Conservation (phyloP, 2,797 vertebrate genomes). For the Myripristis murdjan region DNA sequence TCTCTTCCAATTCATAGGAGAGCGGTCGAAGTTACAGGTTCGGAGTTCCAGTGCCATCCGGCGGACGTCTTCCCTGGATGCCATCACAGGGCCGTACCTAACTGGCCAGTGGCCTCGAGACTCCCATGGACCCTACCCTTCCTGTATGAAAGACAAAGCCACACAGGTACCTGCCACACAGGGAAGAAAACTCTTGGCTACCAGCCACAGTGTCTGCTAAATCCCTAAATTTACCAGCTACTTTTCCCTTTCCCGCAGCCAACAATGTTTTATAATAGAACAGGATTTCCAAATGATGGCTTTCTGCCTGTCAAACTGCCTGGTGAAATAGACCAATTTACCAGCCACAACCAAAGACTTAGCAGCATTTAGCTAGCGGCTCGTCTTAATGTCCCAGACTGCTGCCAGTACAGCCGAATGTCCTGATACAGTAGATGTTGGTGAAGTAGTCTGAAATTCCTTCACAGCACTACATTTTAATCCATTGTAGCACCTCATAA, state of each 20-base stretch:
- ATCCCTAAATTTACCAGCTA: not conserved
- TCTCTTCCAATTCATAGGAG: constrained; percentile 82
- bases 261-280: not conserved
- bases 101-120: constrained; percentile 98
- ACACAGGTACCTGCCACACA: constrained; percentile 90
- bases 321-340: constrained; percentile 15
- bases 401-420: constrained; percentile 21
- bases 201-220: not conserved
- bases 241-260: not conserved
- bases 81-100: constrained; percentile 96
- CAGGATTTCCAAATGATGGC: constrained; percentile 7
- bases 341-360: constrained; percentile 17
- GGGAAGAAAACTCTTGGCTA: not conserved
- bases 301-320: constrained; percentile 6
- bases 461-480: constrained; percentile 20
- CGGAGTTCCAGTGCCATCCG: constrained; percentile 91
- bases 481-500: constrained; percentile 39
- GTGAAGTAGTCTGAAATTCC: constrained; percentile 28
- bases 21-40: constrained; percentile 92
- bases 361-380: constrained; percentile 22
- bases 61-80: constrained; percentile 94
- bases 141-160: constrained; percentile 98
- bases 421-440: not conserved
- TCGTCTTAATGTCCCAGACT: not conserved
- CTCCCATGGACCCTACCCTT: constrained; percentile 91